Conservation (phyloP, 2,888 invertebrate genomes). For the Callyntrura guangdongensis region DNA sequence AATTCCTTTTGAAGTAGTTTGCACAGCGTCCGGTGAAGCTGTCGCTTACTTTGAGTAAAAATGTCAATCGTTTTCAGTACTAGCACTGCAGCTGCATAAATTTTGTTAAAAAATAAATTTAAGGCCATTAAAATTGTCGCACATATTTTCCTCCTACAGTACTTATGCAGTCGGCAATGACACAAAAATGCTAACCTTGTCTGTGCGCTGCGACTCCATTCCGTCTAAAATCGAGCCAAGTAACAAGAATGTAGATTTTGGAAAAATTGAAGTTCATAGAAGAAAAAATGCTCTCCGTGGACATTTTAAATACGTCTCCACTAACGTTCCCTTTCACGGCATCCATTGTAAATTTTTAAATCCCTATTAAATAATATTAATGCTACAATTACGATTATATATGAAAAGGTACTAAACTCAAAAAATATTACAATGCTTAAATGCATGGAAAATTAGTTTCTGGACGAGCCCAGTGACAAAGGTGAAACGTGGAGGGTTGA, state of each 20-base stretch:
- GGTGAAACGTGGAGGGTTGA: conserved; percentile 75
- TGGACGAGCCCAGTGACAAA: conserved; percentile 63
- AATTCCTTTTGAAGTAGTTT: conserved; percentile 67
- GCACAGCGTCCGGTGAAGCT: conserved; percentile 48
- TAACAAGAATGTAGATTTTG: conserved; percentile 72
- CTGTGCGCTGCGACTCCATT: conserved; percentile 48
- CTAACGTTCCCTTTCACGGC: conserved; percentile 66
- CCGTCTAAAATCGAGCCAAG: conserved; percentile 71
- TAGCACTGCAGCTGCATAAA: too few relatives aligned
- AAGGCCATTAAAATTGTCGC: too few relatives aligned
- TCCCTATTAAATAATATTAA: too few relatives aligned
- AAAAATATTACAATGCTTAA: background rate
- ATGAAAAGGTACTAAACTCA: too few relatives aligned
- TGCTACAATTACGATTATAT: too few relatives aligned
- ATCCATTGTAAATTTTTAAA: conserved; percentile 56
- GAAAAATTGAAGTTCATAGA: conserved; percentile 60
- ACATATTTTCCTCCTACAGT: conserved; percentile 30
- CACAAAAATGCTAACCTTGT: conserved; percentile 31
- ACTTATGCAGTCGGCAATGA: conserved; percentile 69
- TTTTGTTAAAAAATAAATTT: too few relatives aligned
- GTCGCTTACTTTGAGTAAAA: conserved; percentile 71
- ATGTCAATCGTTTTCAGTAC: too few relatives aligned
- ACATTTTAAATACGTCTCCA: conserved; percentile 75
- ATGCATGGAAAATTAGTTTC: conserved; percentile 15
- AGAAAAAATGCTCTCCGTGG: conserved; percentile 43